Evolutionary conservation across 2,888 invertebrate species (phyloP), one percentile per base, ranked within the genome.

Genomic region (Rhingia campestris): DNA sequence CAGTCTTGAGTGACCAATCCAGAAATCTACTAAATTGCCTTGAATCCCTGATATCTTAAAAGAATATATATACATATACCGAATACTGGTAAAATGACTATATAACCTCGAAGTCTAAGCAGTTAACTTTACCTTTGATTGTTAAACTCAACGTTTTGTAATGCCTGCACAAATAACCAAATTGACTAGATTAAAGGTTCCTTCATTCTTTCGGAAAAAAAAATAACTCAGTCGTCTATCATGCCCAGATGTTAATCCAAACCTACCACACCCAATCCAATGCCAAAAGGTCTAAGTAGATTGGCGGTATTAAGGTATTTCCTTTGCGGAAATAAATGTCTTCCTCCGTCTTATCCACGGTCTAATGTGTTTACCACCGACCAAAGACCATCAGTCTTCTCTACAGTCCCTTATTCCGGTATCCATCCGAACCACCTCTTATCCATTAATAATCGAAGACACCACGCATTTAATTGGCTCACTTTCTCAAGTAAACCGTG

Each of bases 391-490:
- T 67, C 30, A 47, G 35, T 58, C 49, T 51, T 51, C 35, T 41
- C 9, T 10, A 30, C 10, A 22, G 43, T 54, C 73, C n/a, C 5
- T 2, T 9, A 64, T 64, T 53, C 51, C 72, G 49, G 61, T 61
- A 61, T 45, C 30, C 53, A 14, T 35, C 53, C 45, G 14, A 35
- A 58, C 14, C 64, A 43, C 12, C 39, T 35, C 6, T 39, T 33
- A 32, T 22, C 39, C 22, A 49, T 56, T 75, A 61, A 81, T 75
- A 81, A 75, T 69, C 69, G 75, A 61, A 49, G 69, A 63, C 63
- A 37, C 37, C 59, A 39, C 49, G 51, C 61, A 58, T 63, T 81
- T 75, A 81, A 81, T 75, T 75, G 51, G 74, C 74, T 75, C 67
- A 73, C 35, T 64, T 79, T 70, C 22, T 37, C 69, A 6, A 51